Conservation (phyloP, 2,797 vertebrate species). For the Arremon aurantiirostris region DNA sequence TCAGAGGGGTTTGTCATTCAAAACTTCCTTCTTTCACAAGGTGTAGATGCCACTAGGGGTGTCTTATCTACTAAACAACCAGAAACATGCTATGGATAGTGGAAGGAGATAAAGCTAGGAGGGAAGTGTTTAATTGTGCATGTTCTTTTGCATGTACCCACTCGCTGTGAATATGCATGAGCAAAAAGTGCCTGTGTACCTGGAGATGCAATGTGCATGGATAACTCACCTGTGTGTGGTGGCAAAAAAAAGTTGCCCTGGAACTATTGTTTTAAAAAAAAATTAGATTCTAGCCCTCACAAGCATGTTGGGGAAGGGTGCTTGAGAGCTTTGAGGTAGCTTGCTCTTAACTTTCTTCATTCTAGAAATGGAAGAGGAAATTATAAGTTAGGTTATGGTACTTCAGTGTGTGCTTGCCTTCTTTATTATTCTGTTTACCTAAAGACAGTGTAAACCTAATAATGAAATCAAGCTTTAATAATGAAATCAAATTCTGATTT, state of each 20-base stretch:
- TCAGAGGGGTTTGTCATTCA: not conserved
- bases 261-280: not conserved
- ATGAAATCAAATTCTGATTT: constrained; percentile 49
- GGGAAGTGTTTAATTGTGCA: not conserved
- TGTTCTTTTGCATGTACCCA: not conserved
- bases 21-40: not conserved
- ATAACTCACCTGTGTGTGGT: not conserved
- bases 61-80: not conserved
- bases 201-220: not conserved
- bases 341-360: constrained; percentile 48
- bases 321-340: not conserved
- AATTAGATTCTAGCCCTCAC: not conserved
- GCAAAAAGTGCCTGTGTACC: not conserved
- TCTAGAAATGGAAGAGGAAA: constrained; percentile 50
- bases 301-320: not conserved
- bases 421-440: constrained; percentile 66
- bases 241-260: not conserved
- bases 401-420: constrained; percentile 42
- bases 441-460: constrained; percentile 31
- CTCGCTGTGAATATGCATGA: not conserved
- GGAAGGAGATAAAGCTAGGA: not conserved
- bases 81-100: not conserved
- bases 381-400: constrained; percentile 25
- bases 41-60: not conserved
- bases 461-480: constrained; percentile 34